Percentiles rank a stretch among this genome's conserved stretches.
phyloP scores from a whole-genome alignment of 2,888 invertebrate species.

The Drosophila colorata region DNA sequence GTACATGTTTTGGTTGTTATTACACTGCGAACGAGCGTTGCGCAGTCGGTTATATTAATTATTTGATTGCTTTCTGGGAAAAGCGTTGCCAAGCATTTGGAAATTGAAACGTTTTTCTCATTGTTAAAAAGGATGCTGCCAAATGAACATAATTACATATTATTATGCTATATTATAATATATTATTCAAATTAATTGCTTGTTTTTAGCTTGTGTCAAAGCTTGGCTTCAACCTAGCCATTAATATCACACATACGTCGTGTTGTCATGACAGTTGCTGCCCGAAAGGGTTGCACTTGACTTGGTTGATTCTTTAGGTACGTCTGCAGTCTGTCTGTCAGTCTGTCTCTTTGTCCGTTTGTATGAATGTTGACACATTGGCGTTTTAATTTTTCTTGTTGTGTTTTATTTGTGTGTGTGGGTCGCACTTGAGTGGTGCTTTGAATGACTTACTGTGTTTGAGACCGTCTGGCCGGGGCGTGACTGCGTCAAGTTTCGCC shows the following conservation, averaged over 20 bases:
- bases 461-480: conserved; percentile 61
- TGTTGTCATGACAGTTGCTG: conserved; percentile 52
- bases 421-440: conserved; percentile 30
- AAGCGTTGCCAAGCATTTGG: conserved; percentile 45
- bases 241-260: conserved; percentile 71
- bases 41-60: not conserved
- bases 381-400: conserved; percentile 35
- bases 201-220: conserved; percentile 59
- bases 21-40: no score
- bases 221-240: conserved; percentile 32
- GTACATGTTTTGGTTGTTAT: no score
- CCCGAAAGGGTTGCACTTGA: conserved; percentile 64
- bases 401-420: conserved; percentile 4
- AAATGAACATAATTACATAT: conserved; percentile 49
- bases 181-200: conserved; percentile 74
- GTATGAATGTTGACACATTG: conserved; percentile 64
- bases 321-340: conserved; percentile 8
- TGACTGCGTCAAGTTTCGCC: conserved; percentile 67
- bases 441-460: conserved; percentile 33
- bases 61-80: conserved; percentile 17
- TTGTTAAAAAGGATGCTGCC: conserved; percentile 11
- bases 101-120: conserved; percentile 46
- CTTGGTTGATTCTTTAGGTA: conserved; percentile 10
- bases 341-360: conserved; percentile 2
- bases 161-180: no score